Percentiles rank a stretch among this genome's conserved stretches.
Conservation (phyloP, 2,113 vertebrate species). For the Sebastes schlegelii region DNA sequence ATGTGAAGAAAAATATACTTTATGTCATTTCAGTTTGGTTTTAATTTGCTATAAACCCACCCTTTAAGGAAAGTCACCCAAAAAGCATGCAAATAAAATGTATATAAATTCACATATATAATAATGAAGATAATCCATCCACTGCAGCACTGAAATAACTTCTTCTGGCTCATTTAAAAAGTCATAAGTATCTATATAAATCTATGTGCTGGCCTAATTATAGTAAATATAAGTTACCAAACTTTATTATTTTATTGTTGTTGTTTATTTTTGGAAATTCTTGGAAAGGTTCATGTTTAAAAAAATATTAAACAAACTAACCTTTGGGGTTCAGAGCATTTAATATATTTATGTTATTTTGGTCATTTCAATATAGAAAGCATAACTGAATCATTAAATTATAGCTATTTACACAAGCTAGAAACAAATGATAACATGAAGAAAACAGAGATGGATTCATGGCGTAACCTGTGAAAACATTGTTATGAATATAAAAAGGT, state of each 20-base stretch:
- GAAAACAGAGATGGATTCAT: background rate
- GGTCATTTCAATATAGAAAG: background rate
- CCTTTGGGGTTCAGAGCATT: background rate
- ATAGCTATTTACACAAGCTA: background rate
- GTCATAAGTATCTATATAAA: background rate
- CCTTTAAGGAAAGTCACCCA: background rate
- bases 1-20: background rate
- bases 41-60: background rate
- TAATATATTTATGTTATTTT: background rate
- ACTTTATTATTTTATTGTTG: background rate
- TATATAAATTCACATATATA: background rate
- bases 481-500: background rate
- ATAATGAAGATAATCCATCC: background rate
- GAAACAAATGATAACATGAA: background rate
- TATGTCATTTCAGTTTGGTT: background rate
- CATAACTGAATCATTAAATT: background rate
- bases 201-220: background rate
- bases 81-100: background rate
- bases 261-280: background rate
- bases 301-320: background rate
- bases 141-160: background rate
- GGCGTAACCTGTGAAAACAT: background rate
- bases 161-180: background rate
- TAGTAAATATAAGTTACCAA: background rate
- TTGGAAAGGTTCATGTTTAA: background rate